Percentiles rank a stretch among this genome's conserved stretches.
Conservation (phyloP, 2,113 vertebrate genomes). For the Coptodon rendalli region DNA sequence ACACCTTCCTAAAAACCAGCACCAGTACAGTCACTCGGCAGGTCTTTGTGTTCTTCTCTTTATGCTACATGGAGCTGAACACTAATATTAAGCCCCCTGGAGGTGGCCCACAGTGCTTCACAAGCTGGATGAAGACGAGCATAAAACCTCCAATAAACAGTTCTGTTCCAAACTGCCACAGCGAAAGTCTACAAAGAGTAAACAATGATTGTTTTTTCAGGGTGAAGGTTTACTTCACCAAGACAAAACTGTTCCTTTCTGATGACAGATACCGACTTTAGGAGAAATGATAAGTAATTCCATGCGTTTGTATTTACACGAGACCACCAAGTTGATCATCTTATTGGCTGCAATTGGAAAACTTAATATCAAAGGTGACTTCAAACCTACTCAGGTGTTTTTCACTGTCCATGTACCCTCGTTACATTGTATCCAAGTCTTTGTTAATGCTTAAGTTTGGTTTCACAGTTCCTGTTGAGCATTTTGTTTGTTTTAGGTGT, state of each 20-base stretch:
- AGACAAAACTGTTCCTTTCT: not conserved
- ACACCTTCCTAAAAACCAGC: not conserved
- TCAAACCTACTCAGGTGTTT: not conserved
- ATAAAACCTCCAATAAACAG: constrained; percentile 29
- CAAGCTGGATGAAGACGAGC: constrained; percentile 13
- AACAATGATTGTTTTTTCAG: not conserved
- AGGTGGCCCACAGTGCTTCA: constrained; percentile 1
- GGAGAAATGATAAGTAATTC: not conserved
- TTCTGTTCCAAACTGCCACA: not conserved
- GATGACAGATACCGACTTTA: not conserved
- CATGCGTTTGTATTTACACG: fast-evolving
- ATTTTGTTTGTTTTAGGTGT: not conserved
- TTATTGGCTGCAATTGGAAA: not conserved
- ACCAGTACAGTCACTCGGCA: not conserved
- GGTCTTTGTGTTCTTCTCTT: constrained; percentile 19
- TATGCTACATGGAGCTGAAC: constrained; percentile 30
- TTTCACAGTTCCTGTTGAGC: not conserved
- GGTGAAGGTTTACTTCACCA: not conserved
- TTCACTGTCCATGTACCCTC: too few species aligned
- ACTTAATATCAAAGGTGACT: not conserved
- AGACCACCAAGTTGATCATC: not conserved
- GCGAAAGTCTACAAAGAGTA: not conserved
- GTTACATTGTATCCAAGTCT: not conserved
- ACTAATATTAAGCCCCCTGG: constrained; percentile 33
- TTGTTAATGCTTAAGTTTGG: not conserved